A percentile compares a stretch with the other conserved stretches of the same genome.
These are phyloP conservation scores for Halichoerus grypus DNA, from an alignment of 2,113 vertebrate species.

Conservation along the genomic window DNA sequence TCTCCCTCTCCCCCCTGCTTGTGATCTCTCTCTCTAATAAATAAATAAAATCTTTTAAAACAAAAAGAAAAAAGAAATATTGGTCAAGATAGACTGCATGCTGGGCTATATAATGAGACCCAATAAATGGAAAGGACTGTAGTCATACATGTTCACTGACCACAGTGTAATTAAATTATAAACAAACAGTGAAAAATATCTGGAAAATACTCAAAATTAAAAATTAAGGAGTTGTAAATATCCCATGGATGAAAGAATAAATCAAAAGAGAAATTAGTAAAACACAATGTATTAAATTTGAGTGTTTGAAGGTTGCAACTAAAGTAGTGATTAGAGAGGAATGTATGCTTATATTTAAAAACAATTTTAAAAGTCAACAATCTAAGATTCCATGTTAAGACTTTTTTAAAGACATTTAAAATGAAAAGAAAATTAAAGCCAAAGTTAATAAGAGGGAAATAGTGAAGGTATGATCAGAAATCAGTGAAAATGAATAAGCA, in stretches of 20 bases:
- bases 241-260: not conserved
- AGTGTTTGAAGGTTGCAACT: not conserved
- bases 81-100: not conserved
- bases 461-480: not conserved
- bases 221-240: not conserved
- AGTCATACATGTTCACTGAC: not conserved
- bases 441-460: not conserved
- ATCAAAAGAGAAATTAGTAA: not conserved
- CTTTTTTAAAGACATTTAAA: not conserved
- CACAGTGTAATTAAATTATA: not conserved
- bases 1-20: too few relatives aligned
- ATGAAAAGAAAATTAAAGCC: not conserved
- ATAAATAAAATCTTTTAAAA: too few relatives aligned
- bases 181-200: not conserved
- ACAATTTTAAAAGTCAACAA: not conserved
- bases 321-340: not conserved
- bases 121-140: not conserved
- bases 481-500: not conserved
- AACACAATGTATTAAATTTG: not conserved
- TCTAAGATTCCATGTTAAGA: not conserved
- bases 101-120: not conserved
- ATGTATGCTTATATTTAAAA: not conserved
- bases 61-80: not conserved
- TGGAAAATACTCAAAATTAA: not conserved
- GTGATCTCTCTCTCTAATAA: too few relatives aligned